Conservation (phyloP, 2,888 invertebrate genomes). For the Mythimna ferrago region DNA sequence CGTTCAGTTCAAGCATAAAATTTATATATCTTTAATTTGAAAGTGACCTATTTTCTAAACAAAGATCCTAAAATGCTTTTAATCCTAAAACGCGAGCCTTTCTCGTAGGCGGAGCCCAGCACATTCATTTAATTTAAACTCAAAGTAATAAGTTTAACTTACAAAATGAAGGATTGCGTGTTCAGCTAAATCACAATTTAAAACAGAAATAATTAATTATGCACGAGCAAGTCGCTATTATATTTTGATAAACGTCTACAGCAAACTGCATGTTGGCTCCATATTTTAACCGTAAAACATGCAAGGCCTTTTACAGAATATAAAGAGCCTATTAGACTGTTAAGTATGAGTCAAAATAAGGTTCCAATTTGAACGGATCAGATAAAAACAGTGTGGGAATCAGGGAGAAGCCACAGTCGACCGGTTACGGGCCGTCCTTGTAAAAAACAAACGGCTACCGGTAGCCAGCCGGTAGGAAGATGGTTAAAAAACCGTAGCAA, state of each 20-base stretch:
- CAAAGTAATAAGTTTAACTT: constrained; percentile 36
- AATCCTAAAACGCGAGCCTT: constrained; percentile 1
- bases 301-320: constrained; percentile 16
- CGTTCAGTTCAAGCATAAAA: background rate
- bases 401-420: constrained; percentile 38
- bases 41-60: constrained; percentile 11
- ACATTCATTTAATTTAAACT: constrained; percentile 34
- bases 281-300: constrained; percentile 20
- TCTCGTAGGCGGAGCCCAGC: constrained; percentile 11
- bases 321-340: constrained; percentile 32
- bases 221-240: constrained; percentile 37
- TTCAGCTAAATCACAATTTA: constrained; percentile 32
- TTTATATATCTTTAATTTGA: background rate
- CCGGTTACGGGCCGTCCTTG: constrained; percentile 54
- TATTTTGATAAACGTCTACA: constrained; percentile 30
- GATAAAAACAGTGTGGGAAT: constrained; percentile 67
- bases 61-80: constrained; percentile 6
- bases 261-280: constrained; percentile 16
- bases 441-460: constrained; percentile 60
- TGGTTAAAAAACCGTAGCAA: constrained; percentile 61
- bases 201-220: constrained; percentile 43
- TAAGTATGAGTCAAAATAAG: constrained; percentile 48
- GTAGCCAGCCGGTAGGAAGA: constrained; percentile 53
- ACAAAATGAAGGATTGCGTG: constrained; percentile 48
- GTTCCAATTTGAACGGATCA: constrained; percentile 59